Evolutionary conservation across 2,113 vertebrate genomes (phyloP), one percentile per base, ranked within the genome.

Genomic region (Leptodactylus fuscus): DNA sequence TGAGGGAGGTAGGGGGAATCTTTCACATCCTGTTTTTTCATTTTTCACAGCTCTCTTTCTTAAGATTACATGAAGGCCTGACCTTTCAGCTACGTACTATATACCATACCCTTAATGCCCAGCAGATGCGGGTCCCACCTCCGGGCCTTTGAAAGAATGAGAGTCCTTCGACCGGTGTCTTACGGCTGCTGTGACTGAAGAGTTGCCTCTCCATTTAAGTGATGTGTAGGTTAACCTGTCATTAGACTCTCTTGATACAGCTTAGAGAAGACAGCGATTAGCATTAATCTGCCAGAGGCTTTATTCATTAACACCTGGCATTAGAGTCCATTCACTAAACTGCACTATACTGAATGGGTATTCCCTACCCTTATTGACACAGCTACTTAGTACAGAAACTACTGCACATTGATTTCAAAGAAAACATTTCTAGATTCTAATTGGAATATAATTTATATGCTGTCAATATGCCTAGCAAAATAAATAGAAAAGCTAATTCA

Each of bases 201-300:
- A n/a, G n/a, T n/a, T n/a, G n/a, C n/a, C n/a, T 48, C 20, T 11
- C 53, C 76, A 24, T 10, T n/a, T 46, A 70, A 27, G 32, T 46
- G 74, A 32, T 34, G 49, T 49, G 60, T 9, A 73, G 51, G 34
- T 46, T 27, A 7, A 65, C 29, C 5, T 48, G 81, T 88, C 87
- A 87, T 2, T 44, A 86, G 73, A 87, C 67, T 70, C 67, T 80
- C 83, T 62, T 83, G 51, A 20, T 2, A 0, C 18, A 81, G 62
- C 29, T 5, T n/a, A 27, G 49, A 24, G 15, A 29, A 67, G 65
- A 55, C 41, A 83, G 78, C 11, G 51, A 87, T 86, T 83, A 46
- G 29, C 51, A 69, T 69, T 83, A 70, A 53, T 41, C 22, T 75
- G 55, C 53, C 46, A 27, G n/a, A 48, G 81, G 46, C 67, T 65